These are phyloP conservation scores for Enteromius afrohamiltoni DNA, from an alignment of 2,797 vertebrate species.

Conservation along the genomic window DNA sequence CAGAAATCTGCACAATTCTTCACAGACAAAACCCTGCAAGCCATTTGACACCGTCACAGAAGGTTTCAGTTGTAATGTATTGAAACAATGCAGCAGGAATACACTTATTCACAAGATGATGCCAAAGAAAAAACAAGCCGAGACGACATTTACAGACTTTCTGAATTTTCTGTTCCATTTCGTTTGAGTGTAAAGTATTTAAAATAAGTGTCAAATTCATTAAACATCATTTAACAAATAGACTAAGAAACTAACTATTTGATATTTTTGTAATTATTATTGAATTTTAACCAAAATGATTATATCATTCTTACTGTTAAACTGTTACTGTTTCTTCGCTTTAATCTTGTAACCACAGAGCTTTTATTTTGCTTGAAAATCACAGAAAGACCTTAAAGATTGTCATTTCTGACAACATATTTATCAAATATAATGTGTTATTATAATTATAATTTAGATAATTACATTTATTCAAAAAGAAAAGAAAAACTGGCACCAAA, in stretches of 20 bases:
- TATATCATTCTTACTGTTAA: background rate
- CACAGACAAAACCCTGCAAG: background rate
- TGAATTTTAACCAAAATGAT: too few species aligned
- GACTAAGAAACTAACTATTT: too few species aligned
- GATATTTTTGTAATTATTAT: too few species aligned
- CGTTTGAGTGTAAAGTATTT: background rate
- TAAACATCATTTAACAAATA: too few species aligned
- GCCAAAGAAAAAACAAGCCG: background rate
- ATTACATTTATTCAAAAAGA: background rate
- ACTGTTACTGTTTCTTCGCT: background rate
- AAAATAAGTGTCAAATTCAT: background rate
- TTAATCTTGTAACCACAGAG: background rate
- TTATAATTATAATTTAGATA: background rate
- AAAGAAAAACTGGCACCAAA: background rate
- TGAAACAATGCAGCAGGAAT: background rate
- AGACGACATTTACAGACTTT: background rate
- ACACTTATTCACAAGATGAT: background rate
- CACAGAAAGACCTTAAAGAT: background rate
- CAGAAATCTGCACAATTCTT: slow-evolving; percentile 20
- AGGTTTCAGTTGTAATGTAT: background rate
- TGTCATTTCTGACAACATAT: background rate
- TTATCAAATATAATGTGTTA: too few species aligned
- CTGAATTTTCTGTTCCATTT: too few species aligned
- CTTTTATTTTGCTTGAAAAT: background rate
- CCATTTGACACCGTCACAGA: background rate